phyloP scores from a whole-genome alignment of 2,888 invertebrate species.

The Rhodophaea formosa region DNA sequence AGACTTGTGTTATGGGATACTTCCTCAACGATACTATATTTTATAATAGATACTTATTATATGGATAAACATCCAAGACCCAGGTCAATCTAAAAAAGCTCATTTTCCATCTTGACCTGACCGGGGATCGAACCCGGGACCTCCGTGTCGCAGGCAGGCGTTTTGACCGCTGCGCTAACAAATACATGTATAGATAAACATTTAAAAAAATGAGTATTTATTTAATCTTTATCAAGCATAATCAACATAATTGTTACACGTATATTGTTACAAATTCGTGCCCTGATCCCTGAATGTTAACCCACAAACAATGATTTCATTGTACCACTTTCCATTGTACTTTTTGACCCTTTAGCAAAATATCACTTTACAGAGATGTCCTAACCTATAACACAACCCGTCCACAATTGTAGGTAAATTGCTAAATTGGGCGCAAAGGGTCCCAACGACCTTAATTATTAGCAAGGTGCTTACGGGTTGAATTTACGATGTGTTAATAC shows the following conservation, averaged over 20 bases:
- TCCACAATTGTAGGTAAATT: conserved; percentile 53
- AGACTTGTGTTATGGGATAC: no score
- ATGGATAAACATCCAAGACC: no score
- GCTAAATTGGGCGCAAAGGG: conserved; percentile 63
- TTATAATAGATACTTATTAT: no score
- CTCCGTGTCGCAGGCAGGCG: no score
- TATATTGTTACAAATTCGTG: neutral
- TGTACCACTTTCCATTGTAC: conserved; percentile 17
- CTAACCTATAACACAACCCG: conserved; percentile 49
- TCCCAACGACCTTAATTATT: conserved; percentile 73
- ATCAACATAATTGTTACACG: neutral
- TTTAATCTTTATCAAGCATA: no score
- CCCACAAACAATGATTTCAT: conserved; percentile 17
- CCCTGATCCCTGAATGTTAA: conserved; percentile 4
- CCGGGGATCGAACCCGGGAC: no score
- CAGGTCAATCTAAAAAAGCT: no score
- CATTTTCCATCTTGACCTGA: no score
- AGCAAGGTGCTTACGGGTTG: conserved; percentile 75
- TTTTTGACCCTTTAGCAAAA: conserved; percentile 33
- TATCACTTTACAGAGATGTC: conserved; percentile 54
- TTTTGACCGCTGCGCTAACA: no score
- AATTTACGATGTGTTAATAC: conserved; percentile 78
- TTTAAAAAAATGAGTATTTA: no score
- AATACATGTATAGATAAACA: no score
- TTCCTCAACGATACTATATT: no score